Evolutionary conservation across 1,140 invertebrate genomes (phyloP).

Genomic region (Eciton burchellii): DNA sequence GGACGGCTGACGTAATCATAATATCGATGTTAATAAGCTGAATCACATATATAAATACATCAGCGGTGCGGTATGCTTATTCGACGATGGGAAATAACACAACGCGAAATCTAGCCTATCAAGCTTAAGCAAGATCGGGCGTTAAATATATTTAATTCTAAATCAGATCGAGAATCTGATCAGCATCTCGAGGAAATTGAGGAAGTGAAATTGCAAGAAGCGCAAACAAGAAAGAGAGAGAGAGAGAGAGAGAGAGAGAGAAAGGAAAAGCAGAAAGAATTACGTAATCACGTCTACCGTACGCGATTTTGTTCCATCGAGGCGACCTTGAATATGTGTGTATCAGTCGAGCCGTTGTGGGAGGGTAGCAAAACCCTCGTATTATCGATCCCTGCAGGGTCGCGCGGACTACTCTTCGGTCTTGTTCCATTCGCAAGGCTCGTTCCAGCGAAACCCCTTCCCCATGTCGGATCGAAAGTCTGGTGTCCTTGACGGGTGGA

Average conservation of each 20-base stretch:
- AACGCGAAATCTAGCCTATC: not conserved
- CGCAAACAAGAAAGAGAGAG: too few relatives aligned
- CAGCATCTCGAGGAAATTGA: not conserved
- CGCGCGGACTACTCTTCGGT: constrained; percentile 40
- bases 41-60: not conserved
- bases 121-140: not conserved
- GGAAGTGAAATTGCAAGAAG: too few relatives aligned
- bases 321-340: constrained; percentile 51
- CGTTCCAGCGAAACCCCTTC: constrained; percentile 53
- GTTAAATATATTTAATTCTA: too few relatives aligned
- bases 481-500: constrained; percentile 58
- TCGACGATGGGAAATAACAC: not conserved
- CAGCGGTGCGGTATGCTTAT: not conserved
- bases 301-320: constrained; percentile 15
- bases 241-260: too few relatives aligned
- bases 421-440: constrained; percentile 49
- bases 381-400: constrained; percentile 55
- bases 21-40: not conserved
- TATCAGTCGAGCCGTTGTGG: constrained; percentile 58
- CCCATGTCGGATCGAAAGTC: constrained; percentile 57
- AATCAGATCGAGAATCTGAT: not conserved
- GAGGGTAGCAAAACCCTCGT: constrained; percentile 55
- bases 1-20: constrained; percentile 18
- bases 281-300: constrained; percentile 17
- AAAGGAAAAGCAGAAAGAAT: not conserved